A percentile compares a stretch with the other conserved stretches of the same genome.
Evolutionary conservation across 2,113 vertebrate genomes (phyloP).

Genomic region (Campylomormyrus tamandua): DNA sequence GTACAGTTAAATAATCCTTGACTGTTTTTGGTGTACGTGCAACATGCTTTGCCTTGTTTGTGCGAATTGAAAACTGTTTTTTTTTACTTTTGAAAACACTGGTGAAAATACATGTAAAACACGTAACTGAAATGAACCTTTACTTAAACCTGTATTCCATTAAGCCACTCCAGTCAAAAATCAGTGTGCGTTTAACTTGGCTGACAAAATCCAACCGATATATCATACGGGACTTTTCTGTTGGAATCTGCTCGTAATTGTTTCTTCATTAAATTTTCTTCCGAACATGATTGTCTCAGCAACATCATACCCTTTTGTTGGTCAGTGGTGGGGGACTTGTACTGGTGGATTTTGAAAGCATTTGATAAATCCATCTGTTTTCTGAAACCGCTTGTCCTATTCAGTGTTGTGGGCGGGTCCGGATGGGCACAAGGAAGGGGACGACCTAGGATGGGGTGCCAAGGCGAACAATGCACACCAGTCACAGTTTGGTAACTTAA

Average conservation of each 20-base stretch:
- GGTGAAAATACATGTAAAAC: neutral
- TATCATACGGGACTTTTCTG: neutral
- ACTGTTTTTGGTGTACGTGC: neutral
- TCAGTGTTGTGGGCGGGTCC: too few relatives aligned
- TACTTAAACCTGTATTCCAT: neutral
- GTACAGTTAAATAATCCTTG: conserved; percentile 16
- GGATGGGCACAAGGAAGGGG: too few relatives aligned
- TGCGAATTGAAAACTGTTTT: neutral
- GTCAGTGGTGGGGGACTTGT: neutral
- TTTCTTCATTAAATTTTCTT: neutral
- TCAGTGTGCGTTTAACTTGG: neutral
- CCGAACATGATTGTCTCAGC: neutral
- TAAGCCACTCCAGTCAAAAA: neutral
- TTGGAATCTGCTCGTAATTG: neutral
- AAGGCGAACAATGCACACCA: too few relatives aligned
- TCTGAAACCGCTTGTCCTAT: too few relatives aligned
- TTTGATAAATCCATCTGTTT: neutral
- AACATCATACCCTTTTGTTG: neutral
- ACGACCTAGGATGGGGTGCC: too few relatives aligned
- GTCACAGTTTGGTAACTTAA: too few relatives aligned
- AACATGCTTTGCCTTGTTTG: neutral
- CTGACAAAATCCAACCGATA: neutral
- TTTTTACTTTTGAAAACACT: neutral
- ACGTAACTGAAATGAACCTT: neutral
- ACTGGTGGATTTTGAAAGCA: neutral